Evolutionary conservation across 2,888 invertebrate species (phyloP).

Genomic region (Emmelina monodactyla): DNA sequence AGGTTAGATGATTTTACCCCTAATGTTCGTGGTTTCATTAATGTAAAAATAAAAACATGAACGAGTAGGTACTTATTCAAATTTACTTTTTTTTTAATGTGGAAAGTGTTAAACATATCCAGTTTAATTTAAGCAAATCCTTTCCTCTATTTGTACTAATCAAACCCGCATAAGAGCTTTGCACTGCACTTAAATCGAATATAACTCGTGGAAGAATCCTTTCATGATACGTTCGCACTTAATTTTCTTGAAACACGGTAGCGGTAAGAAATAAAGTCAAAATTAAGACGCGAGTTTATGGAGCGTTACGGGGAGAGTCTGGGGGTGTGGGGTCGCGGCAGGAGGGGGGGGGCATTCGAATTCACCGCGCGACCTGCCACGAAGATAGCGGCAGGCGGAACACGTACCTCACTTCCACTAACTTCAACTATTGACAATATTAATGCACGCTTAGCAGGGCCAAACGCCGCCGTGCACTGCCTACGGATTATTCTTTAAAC

Average conservation of each 20-base stretch:
- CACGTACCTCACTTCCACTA: slow-evolving; percentile 66
- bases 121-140: too few species aligned
- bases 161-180: slow-evolving; percentile 13
- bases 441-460: slow-evolving; percentile 63
- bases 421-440: slow-evolving; percentile 67
- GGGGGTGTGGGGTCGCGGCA: slow-evolving; percentile 22
- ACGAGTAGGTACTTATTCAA: too few species aligned
- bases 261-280: slow-evolving; percentile 65
- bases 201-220: slow-evolving; percentile 38
- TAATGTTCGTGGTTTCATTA: too few species aligned
- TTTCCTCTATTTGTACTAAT: too few species aligned
- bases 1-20: too few species aligned
- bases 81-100: too few species aligned
- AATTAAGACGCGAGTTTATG: slow-evolving; percentile 66
- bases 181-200: slow-evolving; percentile 17
- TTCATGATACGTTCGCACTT: slow-evolving; percentile 58
- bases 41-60: too few species aligned
- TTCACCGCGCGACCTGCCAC: slow-evolving; percentile 60
- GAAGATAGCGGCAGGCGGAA: slow-evolving; percentile 65
- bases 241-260: slow-evolving; percentile 59
- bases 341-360: slow-evolving; percentile 55
- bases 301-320: slow-evolving; percentile 49
- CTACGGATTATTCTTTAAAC: slow-evolving; percentile 38
- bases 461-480: slow-evolving; percentile 47
- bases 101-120: too few species aligned